Base-by-base conservation (phyloP, 1,140 invertebrate species). In the Pachyrhynchus sulphureomaculatus region DNA sequence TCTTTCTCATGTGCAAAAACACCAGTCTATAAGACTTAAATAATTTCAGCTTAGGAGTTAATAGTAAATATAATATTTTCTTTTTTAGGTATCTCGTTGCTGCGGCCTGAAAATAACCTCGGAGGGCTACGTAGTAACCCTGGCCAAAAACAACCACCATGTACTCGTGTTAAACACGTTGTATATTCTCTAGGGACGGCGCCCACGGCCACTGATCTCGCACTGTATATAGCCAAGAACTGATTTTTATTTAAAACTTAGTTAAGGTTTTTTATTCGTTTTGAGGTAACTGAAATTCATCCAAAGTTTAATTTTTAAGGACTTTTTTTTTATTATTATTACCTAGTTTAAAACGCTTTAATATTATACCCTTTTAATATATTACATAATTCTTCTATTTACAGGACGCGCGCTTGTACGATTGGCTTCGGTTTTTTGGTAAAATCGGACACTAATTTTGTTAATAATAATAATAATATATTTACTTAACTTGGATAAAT, bases 111-210 rank as follows among this genome's bases (percentile, higher is more conserved):
- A 97, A 81, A 95, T 98, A 68, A 97, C 95, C 37, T 92, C 91
- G 4, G 93, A 96, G 81, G 95, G 95, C 52, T 95, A 95, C 80
- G 89, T 98, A 64, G 93, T 98, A 66, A 98, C 95, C 49, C 80
- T 98, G 76, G 95, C 95, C 72, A 97, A 98, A 82, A 98, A 97
- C 83, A 98, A 98, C 83, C 95, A 98, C 80, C 93, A 97, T 79
- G 94, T 98, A 68, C 86, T 98, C 75, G 91, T 98, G 70, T 83
- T 98, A 71, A 95, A 97, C 82, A 96, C 93, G 36, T 85, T 96
- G 69, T 95, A 94, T 82, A 93, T 96, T 82, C 84, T 90, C 77
- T 92, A 86, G 66, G 59, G 59, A 45, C 51, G 52, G 42, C 60
- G 45, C 39, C 41, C 49, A 17, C 51, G 49, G 32, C 60, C 60